Evolutionary conservation across 53 echinoderm and acorn worm genomes (phyloP), one percentile per base, ranked within the genome.

Genomic region (Pentamera pediparva): DNA sequence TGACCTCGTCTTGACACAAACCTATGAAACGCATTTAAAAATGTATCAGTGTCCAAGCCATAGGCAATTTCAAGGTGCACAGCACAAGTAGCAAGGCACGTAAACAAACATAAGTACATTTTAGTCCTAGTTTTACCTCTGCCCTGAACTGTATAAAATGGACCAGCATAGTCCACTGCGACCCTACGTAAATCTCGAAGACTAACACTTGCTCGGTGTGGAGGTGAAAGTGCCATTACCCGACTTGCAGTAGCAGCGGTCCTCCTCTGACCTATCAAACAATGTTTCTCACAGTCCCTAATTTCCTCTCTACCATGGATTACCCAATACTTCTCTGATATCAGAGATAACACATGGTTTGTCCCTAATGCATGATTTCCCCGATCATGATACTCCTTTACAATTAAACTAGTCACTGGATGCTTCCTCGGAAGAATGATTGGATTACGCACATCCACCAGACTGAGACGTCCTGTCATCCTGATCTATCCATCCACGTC

Each of bases 301-400:
- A 51, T 51, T 4, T 19, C 51, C 25, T 51, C 51, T 25, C 51
- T 51, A 32, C 32, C 74, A 25, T 32, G 21, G 33, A 25, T 54
- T 49, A 54, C 53, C 74, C 74, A 73, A 15, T 24, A 54, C 25
- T 54, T 73, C 33, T 73, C 54, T 5, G 74, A 73, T 1, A 73
- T 19, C 30, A 54, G 6, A 20, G 74, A 30, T 48, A 73, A 28
- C 6, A 21, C 1, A 24, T 33, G 55, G 54, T 53, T 69, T 25
- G 54, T 54, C 31, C 55, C 55, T 12, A 54, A 2, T 5, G 54
- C 54, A 61, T 61, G 37, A 35, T 61, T 61, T 61, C 37, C 62
- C n/a, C 6, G 5, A 18, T 61, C 35, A 61, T 61, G 62, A 20
- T 61, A 61, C 12, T 35, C 19, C 2, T 62, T 28, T 3, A 61